These are phyloP conservation scores for Girardinus metallicus DNA, from an alignment of 2,797 vertebrate species.

Conservation along the genomic window DNA sequence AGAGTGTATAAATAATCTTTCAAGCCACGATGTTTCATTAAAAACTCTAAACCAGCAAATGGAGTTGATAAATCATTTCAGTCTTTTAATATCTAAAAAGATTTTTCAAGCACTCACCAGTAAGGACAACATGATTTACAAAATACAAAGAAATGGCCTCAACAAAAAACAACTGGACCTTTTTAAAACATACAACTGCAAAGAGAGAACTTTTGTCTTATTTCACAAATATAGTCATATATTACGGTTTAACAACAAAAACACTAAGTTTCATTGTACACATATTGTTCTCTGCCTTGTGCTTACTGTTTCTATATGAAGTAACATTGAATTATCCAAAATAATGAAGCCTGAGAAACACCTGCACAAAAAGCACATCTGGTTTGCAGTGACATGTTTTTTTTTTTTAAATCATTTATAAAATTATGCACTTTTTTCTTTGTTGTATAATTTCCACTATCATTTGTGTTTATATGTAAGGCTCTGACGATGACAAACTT, in stretches of 20 bases:
- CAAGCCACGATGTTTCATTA: not conserved
- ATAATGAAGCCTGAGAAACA: conserved; percentile 23
- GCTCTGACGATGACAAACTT: conserved; percentile 57
- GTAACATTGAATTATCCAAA: conserved; percentile 12
- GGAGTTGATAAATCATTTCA: conserved; percentile 29
- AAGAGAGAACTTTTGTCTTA: conserved; percentile 15
- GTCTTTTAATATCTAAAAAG: conserved; percentile 41
- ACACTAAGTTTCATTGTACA: not conserved
- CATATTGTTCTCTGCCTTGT: conserved; percentile 15
- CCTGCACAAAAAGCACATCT: conserved; percentile 41
- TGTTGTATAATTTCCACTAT: conserved; percentile 9
- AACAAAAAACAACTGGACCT: conserved; percentile 16
- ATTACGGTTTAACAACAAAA: conserved; percentile 17
- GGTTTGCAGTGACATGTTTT: conserved; percentile 36
- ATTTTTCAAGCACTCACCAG: conserved; percentile 31
- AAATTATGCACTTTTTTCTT: conserved; percentile 15
- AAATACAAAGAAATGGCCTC: conserved; percentile 9
- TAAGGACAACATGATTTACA: conserved; percentile 30
- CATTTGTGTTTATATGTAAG: conserved; percentile 45
- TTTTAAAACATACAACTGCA: conserved; percentile 19
- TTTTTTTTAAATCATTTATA: not conserved
- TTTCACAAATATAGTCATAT: conserved; percentile 3
- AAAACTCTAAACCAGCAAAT: conserved; percentile 2
- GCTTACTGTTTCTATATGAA: conserved; percentile 22
- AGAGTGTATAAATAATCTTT: not conserved